Evolutionary conservation across 1,140 invertebrate genomes (phyloP).

Genomic region (Leptonema lineaticorne): DNA sequence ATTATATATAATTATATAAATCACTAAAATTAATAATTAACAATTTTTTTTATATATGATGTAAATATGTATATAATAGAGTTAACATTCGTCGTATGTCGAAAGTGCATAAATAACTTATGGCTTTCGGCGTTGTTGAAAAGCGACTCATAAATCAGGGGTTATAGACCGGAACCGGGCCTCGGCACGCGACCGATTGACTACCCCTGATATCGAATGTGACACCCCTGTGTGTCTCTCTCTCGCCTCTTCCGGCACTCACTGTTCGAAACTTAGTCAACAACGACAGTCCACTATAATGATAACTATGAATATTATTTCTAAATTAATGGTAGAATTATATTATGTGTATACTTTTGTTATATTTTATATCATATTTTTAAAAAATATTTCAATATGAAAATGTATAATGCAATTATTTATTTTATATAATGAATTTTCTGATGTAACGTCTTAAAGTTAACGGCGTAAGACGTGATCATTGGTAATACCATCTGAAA

Average conservation of each 20-base stretch:
- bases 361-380: too few species aligned
- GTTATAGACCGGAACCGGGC: neutral
- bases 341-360: too few species aligned
- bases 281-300: too few species aligned
- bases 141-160: conserved; percentile 15
- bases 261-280: too few species aligned
- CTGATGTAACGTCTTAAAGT: too few species aligned
- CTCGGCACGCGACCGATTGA: conserved; percentile 8
- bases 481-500: conserved; percentile 32
- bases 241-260: neutral
- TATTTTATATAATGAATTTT: neutral
- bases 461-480: conserved; percentile 7
- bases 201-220: neutral
- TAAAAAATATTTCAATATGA: too few species aligned
- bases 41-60: neutral
- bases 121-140: neutral
- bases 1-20: neutral
- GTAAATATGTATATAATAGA: neutral
- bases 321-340: too few species aligned
- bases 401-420: too few species aligned
- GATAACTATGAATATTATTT: too few species aligned
- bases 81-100: neutral
- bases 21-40: neutral
- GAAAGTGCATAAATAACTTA: conserved; percentile 3
- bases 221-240: neutral